A percentile compares a stretch with the other conserved stretches of the same genome.
phyloP scores from a whole-genome alignment of 2,113 vertebrate genomes.

The Benitochromis conjunctus region DNA sequence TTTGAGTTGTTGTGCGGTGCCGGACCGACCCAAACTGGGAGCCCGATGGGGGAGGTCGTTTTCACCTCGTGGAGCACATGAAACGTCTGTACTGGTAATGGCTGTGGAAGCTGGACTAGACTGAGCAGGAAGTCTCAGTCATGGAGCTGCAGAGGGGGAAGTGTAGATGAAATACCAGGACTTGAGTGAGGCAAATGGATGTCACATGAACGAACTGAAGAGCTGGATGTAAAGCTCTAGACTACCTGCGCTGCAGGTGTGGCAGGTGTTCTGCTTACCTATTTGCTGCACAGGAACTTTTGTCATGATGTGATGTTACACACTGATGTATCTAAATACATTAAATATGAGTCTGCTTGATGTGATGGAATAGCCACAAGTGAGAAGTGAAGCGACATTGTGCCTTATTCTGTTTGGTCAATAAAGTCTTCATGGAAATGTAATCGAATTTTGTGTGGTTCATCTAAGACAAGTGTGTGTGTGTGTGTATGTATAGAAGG shows the following conservation, averaged over 20 bases:
- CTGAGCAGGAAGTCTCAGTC: neutral
- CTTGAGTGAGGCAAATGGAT: neutral
- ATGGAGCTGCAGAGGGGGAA: neutral
- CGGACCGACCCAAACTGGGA: neutral
- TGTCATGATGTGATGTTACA: neutral
- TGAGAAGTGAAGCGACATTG: neutral
- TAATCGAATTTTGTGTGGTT: slow-evolving; percentile 13
- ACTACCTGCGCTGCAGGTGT: neutral
- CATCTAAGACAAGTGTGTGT: neutral
- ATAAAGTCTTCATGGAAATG: slow-evolving; percentile 51
- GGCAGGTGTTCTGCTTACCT: slow-evolving; percentile 10
- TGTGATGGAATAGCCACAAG: neutral
- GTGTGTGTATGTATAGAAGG: neutral
- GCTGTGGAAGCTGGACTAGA: neutral
- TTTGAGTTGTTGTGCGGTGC: neutral
- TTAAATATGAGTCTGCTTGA: neutral
- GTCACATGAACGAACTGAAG: neutral
- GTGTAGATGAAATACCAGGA: neutral
- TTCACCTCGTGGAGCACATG: neutral
- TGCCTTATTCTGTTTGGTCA: neutral
- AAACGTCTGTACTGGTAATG: neutral
- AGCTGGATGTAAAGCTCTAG: neutral
- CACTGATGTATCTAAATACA: neutral
- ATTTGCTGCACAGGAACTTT: neutral
- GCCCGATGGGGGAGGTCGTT: neutral